These are phyloP conservation scores for Lacerta bilineata DNA, from an alignment of 2,797 vertebrate genomes.

Conservation along the genomic window DNA sequence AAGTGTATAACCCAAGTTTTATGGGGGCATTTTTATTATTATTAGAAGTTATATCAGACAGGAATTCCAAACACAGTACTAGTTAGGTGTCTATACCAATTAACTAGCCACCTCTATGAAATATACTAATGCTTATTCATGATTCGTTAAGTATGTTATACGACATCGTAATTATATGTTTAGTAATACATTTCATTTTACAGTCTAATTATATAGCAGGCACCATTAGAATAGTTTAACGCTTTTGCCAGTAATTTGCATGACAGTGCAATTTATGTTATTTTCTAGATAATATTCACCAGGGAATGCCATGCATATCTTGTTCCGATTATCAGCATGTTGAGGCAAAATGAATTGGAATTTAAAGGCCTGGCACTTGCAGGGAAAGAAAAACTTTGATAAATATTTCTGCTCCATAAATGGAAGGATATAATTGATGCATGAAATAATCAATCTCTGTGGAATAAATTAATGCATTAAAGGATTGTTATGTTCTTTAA, in stretches of 20 bases:
- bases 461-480: background rate
- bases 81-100: background rate
- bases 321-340: slow-evolving; percentile 28
- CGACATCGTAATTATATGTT: slow-evolving; percentile 25
- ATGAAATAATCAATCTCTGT: background rate
- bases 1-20: slow-evolving; percentile 14
- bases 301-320: background rate
- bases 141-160: slow-evolving; percentile 31
- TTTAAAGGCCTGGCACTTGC: slow-evolving; percentile 42
- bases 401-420: slow-evolving; percentile 19
- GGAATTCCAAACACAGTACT: background rate
- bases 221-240: background rate
- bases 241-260: slow-evolving; percentile 11
- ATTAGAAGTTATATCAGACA: background rate
- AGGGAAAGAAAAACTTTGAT: slow-evolving; percentile 34
- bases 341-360: slow-evolving; percentile 39
- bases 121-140: slow-evolving; percentile 15
- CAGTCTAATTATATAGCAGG: slow-evolving; percentile 17
- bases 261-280: slow-evolving; percentile 23
- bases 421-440: background rate
- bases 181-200: slow-evolving; percentile 41
- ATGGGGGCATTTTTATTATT: background rate
- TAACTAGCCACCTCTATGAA: background rate
- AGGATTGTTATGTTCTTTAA: background rate
- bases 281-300: slow-evolving; percentile 22